Conservation (phyloP, 2,888 invertebrate species). For the Steinernema hermaphroditum region DNA sequence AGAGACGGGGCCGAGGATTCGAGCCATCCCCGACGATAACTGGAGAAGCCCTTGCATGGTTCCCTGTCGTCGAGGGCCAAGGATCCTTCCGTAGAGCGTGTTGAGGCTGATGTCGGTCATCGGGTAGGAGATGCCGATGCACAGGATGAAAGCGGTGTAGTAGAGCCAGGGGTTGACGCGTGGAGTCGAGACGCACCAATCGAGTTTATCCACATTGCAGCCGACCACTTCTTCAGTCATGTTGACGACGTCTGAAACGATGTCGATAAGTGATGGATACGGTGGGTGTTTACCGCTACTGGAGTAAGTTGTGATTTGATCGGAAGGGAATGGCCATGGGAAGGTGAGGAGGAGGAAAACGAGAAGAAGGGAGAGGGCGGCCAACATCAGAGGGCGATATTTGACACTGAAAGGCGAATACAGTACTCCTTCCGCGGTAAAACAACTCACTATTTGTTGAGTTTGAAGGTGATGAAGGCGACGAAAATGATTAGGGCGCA, state of each 20-base stretch:
- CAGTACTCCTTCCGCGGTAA: background rate
- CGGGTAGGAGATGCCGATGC: slow-evolving; percentile 66
- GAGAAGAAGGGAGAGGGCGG: slow-evolving; percentile 31
- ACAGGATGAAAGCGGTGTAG: slow-evolving; percentile 59
- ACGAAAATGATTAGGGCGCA: slow-evolving; percentile 46
- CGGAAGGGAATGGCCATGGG: slow-evolving; percentile 51
- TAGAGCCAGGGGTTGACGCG: slow-evolving; percentile 38
- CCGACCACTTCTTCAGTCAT: slow-evolving; percentile 36
- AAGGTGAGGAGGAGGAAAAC: slow-evolving; percentile 53
- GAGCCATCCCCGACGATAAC: slow-evolving; percentile 45
- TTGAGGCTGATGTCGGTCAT: slow-evolving; percentile 67
- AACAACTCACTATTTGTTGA: slow-evolving; percentile 46
- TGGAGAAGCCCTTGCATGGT: slow-evolving; percentile 48
- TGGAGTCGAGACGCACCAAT: slow-evolving; percentile 36
- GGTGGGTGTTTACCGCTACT: slow-evolving; percentile 14
- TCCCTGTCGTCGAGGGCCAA: slow-evolving; percentile 67
- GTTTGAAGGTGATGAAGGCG: slow-evolving; percentile 65
- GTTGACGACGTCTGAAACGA: background rate
- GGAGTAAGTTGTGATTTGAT: slow-evolving; percentile 35
- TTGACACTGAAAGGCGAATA: slow-evolving; percentile 37
- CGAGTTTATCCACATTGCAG: slow-evolving; percentile 38
- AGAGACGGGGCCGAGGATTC: slow-evolving; percentile 44
- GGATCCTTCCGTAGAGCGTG: slow-evolving; percentile 67
- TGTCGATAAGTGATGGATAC: background rate
- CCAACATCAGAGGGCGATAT: slow-evolving; percentile 35